Conservation (phyloP, 2,113 vertebrate species). For the Ctenodactylus gundi region DNA sequence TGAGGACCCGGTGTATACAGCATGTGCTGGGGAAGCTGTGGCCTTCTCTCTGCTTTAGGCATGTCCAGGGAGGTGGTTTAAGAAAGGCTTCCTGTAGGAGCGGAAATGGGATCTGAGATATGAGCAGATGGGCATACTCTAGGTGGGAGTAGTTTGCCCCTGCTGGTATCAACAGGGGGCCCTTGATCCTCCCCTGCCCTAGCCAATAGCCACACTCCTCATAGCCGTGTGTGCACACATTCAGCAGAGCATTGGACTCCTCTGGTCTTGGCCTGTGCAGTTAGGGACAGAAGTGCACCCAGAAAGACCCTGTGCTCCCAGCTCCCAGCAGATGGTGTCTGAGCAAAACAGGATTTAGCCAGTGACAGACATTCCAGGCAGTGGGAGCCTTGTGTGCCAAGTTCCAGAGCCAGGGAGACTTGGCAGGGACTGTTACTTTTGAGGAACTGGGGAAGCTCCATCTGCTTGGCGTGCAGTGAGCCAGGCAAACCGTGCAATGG, state of each 20-base stretch:
- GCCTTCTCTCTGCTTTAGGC: neutral
- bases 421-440: neutral
- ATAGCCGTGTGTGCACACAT: accelerated
- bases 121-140: neutral
- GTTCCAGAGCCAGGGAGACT: neutral
- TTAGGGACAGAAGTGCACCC: neutral
- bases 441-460: neutral
- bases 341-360: neutral
- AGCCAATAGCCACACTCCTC: neutral
- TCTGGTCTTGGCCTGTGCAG: neutral
- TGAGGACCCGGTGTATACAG: no score
- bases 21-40: accelerated
- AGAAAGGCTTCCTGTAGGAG: neutral
- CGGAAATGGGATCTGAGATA: accelerated
- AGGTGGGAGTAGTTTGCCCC: accelerated
- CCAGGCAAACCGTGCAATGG: no score
- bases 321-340: neutral
- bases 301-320: neutral
- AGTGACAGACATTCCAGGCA: neutral
- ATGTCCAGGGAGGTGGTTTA: accelerated
- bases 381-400: neutral
- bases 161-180: neutral
- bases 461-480: neutral
- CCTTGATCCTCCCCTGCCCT: no score
- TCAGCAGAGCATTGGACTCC: accelerated